Conservation (phyloP, 2,113 vertebrate species). For the Damaliscus lunatus region DNA sequence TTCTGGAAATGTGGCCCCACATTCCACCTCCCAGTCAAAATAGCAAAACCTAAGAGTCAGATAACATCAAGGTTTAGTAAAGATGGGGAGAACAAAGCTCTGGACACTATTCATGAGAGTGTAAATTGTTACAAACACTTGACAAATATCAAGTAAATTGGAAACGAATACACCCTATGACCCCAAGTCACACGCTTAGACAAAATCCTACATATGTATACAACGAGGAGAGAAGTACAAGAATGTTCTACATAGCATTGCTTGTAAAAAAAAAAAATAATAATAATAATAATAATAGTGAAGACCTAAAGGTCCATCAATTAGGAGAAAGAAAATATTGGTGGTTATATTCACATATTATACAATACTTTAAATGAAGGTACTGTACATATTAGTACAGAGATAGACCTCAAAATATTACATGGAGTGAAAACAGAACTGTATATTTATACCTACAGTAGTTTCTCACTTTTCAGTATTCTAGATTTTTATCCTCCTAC, state of each 20-base stretch:
- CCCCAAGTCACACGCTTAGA: not conserved
- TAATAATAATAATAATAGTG: not conserved
- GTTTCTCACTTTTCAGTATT: not conserved
- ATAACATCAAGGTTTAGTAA: not conserved
- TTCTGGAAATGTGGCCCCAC: not conserved
- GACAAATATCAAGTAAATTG: not conserved
- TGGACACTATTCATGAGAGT: not conserved
- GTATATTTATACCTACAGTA: not conserved
- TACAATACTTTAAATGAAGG: not conserved
- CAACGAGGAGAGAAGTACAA: not conserved
- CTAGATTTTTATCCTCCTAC: not conserved
- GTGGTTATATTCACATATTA: not conserved
- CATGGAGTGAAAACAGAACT: not conserved
- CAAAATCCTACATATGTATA: not conserved
- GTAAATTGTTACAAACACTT: not conserved
- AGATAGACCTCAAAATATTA: not conserved
- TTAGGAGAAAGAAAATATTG: not conserved
- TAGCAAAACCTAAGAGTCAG: not conserved
- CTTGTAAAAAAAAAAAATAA: not conserved
- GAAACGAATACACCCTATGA: not conserved
- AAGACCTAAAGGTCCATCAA: not conserved
- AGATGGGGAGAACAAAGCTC: not conserved
- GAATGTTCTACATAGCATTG: not conserved
- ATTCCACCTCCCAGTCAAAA: not conserved
- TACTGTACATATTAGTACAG: not conserved